These are phyloP conservation scores for Syngnathoides biaculeatus DNA, from an alignment of 2,113 vertebrate genomes.

Conservation along the genomic window DNA sequence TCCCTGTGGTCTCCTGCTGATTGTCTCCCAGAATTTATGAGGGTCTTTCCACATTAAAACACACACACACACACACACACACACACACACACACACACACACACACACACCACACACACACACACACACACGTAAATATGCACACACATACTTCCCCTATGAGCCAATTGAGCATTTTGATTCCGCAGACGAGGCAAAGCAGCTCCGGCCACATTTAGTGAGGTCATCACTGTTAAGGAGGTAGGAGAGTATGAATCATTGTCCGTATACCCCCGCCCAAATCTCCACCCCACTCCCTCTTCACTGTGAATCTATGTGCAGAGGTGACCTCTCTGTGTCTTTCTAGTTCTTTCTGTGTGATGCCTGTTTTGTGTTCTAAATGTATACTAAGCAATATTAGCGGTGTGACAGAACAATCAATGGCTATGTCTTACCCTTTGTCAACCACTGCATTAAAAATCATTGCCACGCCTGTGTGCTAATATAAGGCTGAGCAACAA, in stretches of 20 bases:
- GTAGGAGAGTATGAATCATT: constrained; percentile 13
- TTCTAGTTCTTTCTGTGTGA: constrained; percentile 30
- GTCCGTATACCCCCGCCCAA: not conserved
- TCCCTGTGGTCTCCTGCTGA: constrained; percentile 13
- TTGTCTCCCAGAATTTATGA: constrained; percentile 20
- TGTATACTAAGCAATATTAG: constrained; percentile 63
- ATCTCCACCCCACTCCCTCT: no score
- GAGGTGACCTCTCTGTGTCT: constrained; percentile 17
- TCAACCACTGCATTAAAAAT: constrained; percentile 35
- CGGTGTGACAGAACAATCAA: constrained; percentile 28
- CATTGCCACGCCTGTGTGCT: constrained; percentile 41
- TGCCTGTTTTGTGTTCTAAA: constrained; percentile 55
- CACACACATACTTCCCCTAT: not conserved
- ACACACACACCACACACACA: not conserved
- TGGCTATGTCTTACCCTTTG: constrained; percentile 33
- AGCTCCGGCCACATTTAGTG: constrained; percentile 4
- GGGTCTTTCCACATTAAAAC: not conserved
- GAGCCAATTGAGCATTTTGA: constrained; percentile 8
- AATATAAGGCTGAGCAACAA: constrained; percentile 48
- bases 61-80: not conserved
- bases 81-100: not conserved
- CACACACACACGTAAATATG: not conserved
- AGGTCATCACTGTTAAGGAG: constrained; percentile 23
- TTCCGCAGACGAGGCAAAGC: constrained; percentile 3
- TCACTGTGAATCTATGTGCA: constrained; percentile 6